Base-by-base conservation (phyloP, 2,888 invertebrate species). In the Drosophila paranaensis region DNA sequence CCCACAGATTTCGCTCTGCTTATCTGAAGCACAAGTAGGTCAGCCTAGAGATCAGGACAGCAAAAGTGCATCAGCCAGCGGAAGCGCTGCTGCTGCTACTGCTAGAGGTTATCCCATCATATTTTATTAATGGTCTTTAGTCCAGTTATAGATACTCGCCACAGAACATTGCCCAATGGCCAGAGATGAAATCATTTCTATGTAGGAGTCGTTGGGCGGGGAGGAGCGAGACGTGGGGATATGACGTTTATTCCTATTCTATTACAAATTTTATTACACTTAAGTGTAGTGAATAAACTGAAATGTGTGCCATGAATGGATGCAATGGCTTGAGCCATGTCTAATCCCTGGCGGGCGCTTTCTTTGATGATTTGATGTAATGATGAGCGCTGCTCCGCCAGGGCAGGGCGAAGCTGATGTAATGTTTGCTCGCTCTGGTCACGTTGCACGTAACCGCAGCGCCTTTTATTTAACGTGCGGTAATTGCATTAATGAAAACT, bases 401-500 rank as follows among this genome's bases (percentile, higher is more conserved):
- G 53, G 50, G 50, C 53, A 39, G 53, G 50, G 50, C 35, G 57
- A 50, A 55, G 79, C 88, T 83, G 82, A 83, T 83, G 88, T 83
- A 83, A 83, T 83, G 86, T 83, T 83, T 88, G 82, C 77, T 84
- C 85, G 82, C 67, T 79, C 88, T 88, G 85, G 82, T 83, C 82
- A 83, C 82, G 82, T 83, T 83, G 82, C 85, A 82, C 85, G 80
- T 82, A 84, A 83, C 82, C 80, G 77, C 82, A 88, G 88, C 88
- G 82, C 88, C 85, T 83, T 88, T 83, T 83, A 88, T 83, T 83
- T 83, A 83, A 83, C 82, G 85, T 77, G 82, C 79, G 77, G 82
- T 83, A 83, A 83, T 83, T 83, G 82, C 82, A 88, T 83, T 88
- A 83, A 88, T 82, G 85, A 88, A 87, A 81, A 85, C 85, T 77